A percentile compares a stretch with the other conserved stretches of the same genome.
Evolutionary conservation across 1,140 invertebrate genomes (phyloP).

Genomic region (Drosophila equinoxialis): DNA sequence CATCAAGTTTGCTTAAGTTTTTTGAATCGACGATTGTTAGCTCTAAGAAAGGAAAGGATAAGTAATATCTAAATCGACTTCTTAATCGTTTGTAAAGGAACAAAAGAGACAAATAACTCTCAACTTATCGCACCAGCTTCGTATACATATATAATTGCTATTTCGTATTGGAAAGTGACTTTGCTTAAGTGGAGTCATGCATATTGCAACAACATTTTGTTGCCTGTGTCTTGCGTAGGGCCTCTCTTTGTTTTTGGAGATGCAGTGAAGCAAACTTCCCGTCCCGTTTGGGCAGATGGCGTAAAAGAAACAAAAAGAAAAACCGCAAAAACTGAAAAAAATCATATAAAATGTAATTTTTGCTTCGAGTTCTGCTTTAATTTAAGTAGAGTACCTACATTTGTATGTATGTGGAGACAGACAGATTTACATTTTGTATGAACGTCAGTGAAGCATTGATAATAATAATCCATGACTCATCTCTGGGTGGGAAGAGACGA

Average conservation of each 20-base stretch:
- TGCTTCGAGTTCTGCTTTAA: neutral
- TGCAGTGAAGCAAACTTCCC: constrained; percentile 72
- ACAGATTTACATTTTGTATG: constrained; percentile 1
- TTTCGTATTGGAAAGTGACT: neutral
- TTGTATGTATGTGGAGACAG: no score
- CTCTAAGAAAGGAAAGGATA: no score
- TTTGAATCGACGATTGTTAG: no score
- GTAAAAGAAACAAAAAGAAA: constrained; percentile 53
- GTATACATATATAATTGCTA: no score
- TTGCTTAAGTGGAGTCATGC: neutral
- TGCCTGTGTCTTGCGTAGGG: constrained; percentile 34
- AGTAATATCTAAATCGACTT: no score
- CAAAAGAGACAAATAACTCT: no score
- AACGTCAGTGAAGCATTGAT: constrained; percentile 12
- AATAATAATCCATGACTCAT: constrained; percentile 16
- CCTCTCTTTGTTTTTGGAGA: constrained; percentile 33
- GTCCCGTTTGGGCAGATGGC: constrained; percentile 63
- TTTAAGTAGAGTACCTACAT: neutral
- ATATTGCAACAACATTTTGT: constrained; percentile 44
- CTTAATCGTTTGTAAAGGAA: no score
- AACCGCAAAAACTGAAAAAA: constrained; percentile 20
- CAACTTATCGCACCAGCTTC: no score
- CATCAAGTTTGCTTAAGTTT: no score
- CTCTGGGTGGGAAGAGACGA: constrained; percentile 1
- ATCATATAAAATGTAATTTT: constrained; percentile 19